These are phyloP conservation scores for Plusia festucae DNA, from an alignment of 2,888 invertebrate genomes.

Conservation along the genomic window DNA sequence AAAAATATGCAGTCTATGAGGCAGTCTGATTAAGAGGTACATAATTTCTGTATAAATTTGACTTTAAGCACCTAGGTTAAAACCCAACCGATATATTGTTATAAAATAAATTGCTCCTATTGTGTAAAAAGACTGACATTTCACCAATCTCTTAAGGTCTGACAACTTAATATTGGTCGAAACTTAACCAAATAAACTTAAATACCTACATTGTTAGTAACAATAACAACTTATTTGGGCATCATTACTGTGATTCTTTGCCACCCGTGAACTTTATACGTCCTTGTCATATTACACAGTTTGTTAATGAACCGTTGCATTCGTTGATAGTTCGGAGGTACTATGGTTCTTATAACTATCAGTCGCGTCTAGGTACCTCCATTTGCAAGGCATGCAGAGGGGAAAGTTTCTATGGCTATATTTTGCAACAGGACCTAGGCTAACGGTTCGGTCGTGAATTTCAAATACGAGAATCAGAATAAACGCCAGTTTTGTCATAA, in stretches of 20 bases:
- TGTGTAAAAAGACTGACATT: slow-evolving; percentile 13
- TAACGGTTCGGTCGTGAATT: background rate
- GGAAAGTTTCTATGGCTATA: slow-evolving; percentile 28
- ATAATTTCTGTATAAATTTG: too few species aligned
- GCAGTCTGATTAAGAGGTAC: too few species aligned
- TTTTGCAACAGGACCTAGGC: slow-evolving; percentile 19
- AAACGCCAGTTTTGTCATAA: too few species aligned
- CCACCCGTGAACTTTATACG: slow-evolving; percentile 50
- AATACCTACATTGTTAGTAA: slow-evolving; percentile 63
- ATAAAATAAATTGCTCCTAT: background rate
- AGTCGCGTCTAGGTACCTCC: slow-evolving; percentile 24
- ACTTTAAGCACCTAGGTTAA: too few species aligned
- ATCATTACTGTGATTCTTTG: slow-evolving; percentile 40
- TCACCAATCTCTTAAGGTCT: slow-evolving; percentile 57
- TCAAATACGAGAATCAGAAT: too few species aligned
- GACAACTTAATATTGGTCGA: slow-evolving; percentile 80
- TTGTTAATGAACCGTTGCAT: slow-evolving; percentile 35
- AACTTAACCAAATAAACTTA: slow-evolving; percentile 53
- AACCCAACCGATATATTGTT: too few species aligned
- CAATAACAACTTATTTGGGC: slow-evolving; percentile 49
- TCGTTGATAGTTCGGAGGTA: slow-evolving; percentile 10
- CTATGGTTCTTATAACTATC: slow-evolving; percentile 28
- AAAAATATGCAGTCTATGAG: too few species aligned
- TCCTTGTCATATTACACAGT: slow-evolving; percentile 57
- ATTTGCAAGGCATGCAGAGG: slow-evolving; percentile 23